Evolutionary conservation across 2,113 vertebrate genomes (phyloP).

Genomic region (Mugil cephalus): DNA sequence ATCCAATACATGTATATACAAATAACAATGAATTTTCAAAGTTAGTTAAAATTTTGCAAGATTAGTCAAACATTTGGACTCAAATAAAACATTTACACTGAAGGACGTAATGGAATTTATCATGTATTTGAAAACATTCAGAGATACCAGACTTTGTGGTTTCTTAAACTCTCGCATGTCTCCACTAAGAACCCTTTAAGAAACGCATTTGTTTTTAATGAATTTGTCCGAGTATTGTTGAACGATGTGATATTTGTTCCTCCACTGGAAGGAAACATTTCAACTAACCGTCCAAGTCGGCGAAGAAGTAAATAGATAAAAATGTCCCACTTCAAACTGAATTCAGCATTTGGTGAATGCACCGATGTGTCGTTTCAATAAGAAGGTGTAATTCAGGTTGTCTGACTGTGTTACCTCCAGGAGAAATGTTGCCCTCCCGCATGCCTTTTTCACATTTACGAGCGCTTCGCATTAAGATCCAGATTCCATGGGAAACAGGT

Average conservation of each 20-base stretch:
- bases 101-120: too few relatives aligned
- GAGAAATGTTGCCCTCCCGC: neutral
- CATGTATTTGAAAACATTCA: too few relatives aligned
- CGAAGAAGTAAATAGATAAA: neutral
- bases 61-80: too few relatives aligned
- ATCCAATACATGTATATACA: too few relatives aligned
- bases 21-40: too few relatives aligned
- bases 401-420: conserved; percentile 1
- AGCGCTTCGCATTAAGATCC: conserved; percentile 49
- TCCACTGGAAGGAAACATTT: neutral
- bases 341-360: neutral
- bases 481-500: conserved; percentile 72
- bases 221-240: neutral
- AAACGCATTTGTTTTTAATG: too few relatives aligned
- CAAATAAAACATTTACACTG: too few relatives aligned
- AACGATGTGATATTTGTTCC: neutral
- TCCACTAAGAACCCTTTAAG: too few relatives aligned
- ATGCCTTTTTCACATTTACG: conserved; percentile 41
- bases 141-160: too few relatives aligned
- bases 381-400: conserved; percentile 5
- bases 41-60: too few relatives aligned
- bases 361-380: neutral
- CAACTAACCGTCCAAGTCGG: neutral
- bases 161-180: too few relatives aligned
- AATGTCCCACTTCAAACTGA: neutral